These are phyloP conservation scores for Ambastaia sidthimunki DNA, from an alignment of 2,797 vertebrate genomes.

Conservation along the genomic window DNA sequence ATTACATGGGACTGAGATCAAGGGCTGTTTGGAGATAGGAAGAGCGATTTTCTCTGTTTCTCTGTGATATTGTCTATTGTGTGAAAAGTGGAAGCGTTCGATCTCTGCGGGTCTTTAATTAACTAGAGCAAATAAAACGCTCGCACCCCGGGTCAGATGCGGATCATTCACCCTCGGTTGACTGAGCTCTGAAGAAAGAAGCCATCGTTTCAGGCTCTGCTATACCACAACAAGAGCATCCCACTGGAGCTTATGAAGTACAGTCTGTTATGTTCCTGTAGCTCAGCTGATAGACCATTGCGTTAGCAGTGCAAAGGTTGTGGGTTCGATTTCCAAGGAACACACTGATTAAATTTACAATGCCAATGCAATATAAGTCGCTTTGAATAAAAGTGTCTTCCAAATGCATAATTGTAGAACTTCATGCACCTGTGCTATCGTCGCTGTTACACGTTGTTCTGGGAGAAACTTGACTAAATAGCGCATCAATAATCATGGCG, in stretches of 20 bases:
- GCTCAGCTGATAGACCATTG: too few species aligned
- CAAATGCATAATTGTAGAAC: too few species aligned
- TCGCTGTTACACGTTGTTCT: too few species aligned
- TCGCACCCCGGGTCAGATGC: slow-evolving; percentile 49
- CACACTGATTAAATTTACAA: too few species aligned
- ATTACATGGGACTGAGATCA: slow-evolving; percentile 75
- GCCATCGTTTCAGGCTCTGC: slow-evolving; percentile 31
- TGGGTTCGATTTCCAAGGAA: too few species aligned
- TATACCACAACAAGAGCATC: not conserved
- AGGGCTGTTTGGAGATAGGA: slow-evolving; percentile 57
- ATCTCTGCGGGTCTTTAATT: slow-evolving; percentile 73
- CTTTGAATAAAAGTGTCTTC: too few species aligned
- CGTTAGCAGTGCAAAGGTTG: too few species aligned
- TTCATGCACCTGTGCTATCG: too few species aligned
- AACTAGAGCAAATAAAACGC: slow-evolving; percentile 52
- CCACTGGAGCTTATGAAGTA: not conserved
- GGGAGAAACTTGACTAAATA: too few species aligned
- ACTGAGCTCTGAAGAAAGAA: slow-evolving; percentile 53
- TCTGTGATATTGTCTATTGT: slow-evolving; percentile 60
- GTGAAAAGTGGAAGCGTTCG: slow-evolving; percentile 65
- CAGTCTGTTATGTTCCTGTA: too few species aligned
- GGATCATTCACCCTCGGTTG: slow-evolving; percentile 65
- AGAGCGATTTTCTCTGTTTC: slow-evolving; percentile 63
- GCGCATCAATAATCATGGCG: slow-evolving; percentile 47
- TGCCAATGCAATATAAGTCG: too few species aligned